Base-by-base conservation (phyloP, 2,113 vertebrate species). In the Phalacrocorax brasilianus region DNA sequence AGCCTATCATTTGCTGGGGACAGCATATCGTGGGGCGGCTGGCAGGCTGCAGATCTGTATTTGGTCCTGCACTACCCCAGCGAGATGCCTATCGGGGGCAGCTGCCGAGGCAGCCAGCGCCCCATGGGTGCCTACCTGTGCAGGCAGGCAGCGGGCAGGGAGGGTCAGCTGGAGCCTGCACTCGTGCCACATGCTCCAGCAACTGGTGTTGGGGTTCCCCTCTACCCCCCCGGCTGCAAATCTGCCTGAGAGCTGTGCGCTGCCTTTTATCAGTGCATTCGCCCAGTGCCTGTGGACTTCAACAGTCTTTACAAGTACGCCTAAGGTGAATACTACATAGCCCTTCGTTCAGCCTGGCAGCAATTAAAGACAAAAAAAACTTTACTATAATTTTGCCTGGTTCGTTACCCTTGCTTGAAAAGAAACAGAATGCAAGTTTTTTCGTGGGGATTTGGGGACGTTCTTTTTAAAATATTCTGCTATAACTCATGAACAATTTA, bases 401-500 rank as follows among this genome's bases (percentile, higher is more conserved):
- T 93, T 81, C 94, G 68, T 52, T 92, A 59, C 47, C 65, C 45
- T 89, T 40, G 45, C 44, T 81, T 93, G 88, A 97, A 85, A 72
- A 92, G 76, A 94, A 92, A 81, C 86, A 93, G 91, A 92, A 73
- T 27, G 70, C 24, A 49, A 62, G 59, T 4, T 53, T 94, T 93
- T 84, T 66, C 18, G 80, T 38, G 22, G 61, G 52, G 85, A 56
- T 74, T 91, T 20, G 79, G 27, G 23, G 40, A 74, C 24, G 33
- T 50, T 92, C 11, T 35, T 84, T 76, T 55, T 7, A 50, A 88
- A 89, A 84, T 88, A 72, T 50, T 86, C 61, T 87, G 56, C 86
- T 91, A 23, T 30, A 87, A 88, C 70, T 97, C 95, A 91, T 6
- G 53, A 93, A 66, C 94, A 95, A 95, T 96, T 93, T 79, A 66